Conservation (phyloP, 2,113 vertebrate species). For the Amphilophus citrinellus region DNA sequence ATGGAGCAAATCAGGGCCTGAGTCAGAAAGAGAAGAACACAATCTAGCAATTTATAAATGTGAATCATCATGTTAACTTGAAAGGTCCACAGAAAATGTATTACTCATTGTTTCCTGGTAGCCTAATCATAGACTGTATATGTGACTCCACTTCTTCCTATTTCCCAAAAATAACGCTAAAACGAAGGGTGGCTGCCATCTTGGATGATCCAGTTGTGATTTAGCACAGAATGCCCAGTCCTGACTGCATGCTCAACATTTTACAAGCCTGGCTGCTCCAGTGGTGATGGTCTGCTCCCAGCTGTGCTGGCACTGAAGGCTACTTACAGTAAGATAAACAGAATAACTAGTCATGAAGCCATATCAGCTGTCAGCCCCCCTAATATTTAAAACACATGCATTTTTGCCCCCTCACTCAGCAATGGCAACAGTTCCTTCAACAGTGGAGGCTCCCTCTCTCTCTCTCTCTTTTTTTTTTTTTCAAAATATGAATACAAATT, state of each 20-base stretch:
- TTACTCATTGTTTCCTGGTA: conserved; percentile 7
- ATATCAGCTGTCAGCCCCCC: neutral
- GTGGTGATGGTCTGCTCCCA: neutral
- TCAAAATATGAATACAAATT: neutral
- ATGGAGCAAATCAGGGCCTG: neutral
- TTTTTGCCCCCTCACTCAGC: neutral
- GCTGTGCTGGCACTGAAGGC: neutral
- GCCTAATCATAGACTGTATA: neutral
- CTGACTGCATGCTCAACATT: neutral
- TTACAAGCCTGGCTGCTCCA: neutral
- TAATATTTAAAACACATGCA: neutral
- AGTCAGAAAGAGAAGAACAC: conserved; percentile 1
- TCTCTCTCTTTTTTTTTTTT: too few species aligned
- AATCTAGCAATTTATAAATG: neutral
- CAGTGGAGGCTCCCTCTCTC: neutral
- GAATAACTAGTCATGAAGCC: neutral
- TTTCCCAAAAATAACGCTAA: neutral
- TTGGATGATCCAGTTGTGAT: neutral
- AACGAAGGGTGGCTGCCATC: neutral
- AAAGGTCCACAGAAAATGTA: neutral
- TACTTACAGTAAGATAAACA: neutral
- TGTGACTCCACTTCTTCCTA: neutral
- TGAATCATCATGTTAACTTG: neutral
- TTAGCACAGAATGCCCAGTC: accelerated
- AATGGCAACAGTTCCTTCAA: neutral